phyloP scores from a whole-genome alignment of 2,113 vertebrate genomes.

The Casuarius casuarius region DNA sequence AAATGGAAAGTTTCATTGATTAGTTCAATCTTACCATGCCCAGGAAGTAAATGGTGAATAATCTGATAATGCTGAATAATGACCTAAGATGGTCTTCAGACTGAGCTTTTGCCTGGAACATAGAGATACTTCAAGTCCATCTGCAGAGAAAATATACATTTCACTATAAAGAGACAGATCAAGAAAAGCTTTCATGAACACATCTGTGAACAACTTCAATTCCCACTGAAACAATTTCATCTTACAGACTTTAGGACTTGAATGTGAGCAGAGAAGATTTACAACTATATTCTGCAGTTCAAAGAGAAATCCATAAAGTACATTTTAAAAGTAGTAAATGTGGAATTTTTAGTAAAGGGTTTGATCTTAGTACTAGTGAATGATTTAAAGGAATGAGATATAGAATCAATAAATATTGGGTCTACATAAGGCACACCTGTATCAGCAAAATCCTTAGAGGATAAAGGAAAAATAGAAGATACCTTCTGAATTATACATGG shows the following conservation, averaged over 20 bases:
- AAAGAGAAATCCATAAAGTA: background rate
- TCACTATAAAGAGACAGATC: background rate
- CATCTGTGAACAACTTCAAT: background rate
- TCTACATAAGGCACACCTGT: background rate
- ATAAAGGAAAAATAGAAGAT: background rate
- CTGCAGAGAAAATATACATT: constrained; percentile 18
- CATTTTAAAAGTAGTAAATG: background rate
- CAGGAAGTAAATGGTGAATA: constrained; percentile 23
- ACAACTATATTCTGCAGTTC: background rate
- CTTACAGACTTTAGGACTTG: background rate
- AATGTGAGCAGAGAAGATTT: background rate
- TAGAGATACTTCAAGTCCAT: background rate
- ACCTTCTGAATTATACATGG: background rate
- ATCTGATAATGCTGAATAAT: constrained; percentile 28
- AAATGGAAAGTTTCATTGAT: background rate
- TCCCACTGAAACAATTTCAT: background rate
- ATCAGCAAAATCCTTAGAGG: background rate
- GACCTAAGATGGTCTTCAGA: constrained; percentile 44
- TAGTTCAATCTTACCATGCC: constrained; percentile 36
- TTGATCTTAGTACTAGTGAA: background rate
- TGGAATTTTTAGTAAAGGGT: background rate
- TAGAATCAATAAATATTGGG: background rate
- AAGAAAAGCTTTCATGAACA: background rate
- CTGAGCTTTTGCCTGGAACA: constrained; percentile 48
- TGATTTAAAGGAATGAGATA: background rate